These are phyloP conservation scores for Astyanax mexicanus DNA, from an alignment of 2,797 vertebrate genomes.

Conservation along the genomic window DNA sequence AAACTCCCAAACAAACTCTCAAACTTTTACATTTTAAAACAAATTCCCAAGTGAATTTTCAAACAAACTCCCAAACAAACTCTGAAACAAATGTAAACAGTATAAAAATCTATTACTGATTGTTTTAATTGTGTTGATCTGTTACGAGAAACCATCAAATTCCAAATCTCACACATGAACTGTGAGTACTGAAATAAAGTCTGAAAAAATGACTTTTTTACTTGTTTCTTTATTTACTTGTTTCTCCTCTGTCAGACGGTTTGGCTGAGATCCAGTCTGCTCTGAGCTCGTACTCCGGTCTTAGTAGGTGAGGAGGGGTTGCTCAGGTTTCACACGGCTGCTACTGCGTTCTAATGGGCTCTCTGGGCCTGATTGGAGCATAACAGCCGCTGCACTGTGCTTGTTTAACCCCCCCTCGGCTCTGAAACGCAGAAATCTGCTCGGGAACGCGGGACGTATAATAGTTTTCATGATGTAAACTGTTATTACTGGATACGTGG, in stretches of 20 bases:
- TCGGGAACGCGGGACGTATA: slow-evolving; percentile 76
- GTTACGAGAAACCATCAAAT: no score
- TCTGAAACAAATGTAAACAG: no score
- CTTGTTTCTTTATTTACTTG: background rate
- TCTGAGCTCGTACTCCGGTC: slow-evolving; percentile 12
- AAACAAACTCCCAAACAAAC: no score
- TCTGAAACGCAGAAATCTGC: slow-evolving; percentile 69
- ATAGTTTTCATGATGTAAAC: slow-evolving; percentile 80
- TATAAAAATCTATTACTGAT: no score
- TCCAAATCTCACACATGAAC: slow-evolving; percentile 6
- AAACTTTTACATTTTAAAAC: no score
- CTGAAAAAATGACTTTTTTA: slow-evolving; percentile 2
- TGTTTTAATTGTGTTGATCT: no score
- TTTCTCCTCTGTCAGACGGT: slow-evolving; percentile 1
- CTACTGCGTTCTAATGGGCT: slow-evolving; percentile 76
- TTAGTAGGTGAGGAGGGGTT: slow-evolving; percentile 38
- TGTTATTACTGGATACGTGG: slow-evolving; percentile 84
- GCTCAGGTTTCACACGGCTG: slow-evolving; percentile 69
- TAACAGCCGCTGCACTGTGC: slow-evolving; percentile 73
- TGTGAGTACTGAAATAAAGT: slow-evolving; percentile 34
- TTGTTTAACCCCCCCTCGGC: slow-evolving; percentile 76
- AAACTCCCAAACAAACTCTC: no score
- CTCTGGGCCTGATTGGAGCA: slow-evolving; percentile 77
- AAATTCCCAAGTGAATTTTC: no score
- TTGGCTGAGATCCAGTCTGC: slow-evolving; percentile 32